Evolutionary conservation across 2,888 invertebrate genomes (phyloP).

Genomic region (Biston stratarius): DNA sequence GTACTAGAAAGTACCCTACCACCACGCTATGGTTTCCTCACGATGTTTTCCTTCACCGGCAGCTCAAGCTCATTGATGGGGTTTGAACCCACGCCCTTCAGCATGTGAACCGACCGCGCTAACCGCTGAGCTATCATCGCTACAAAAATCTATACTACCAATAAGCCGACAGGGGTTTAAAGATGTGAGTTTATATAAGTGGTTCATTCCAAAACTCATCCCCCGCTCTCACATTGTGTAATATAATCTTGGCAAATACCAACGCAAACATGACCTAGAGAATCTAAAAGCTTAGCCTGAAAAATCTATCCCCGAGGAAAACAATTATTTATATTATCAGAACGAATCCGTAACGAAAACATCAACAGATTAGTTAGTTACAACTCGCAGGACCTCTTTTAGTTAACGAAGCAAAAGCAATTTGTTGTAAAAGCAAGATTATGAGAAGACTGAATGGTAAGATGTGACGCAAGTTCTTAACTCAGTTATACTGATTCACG

Average conservation of each 20-base stretch:
- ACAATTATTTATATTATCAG: constrained; percentile 51
- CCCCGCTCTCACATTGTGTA: neutral
- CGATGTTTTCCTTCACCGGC: too few relatives aligned
- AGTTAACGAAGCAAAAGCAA: constrained; percentile 47
- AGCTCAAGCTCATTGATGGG: too few relatives aligned
- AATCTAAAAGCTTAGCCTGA: constrained; percentile 21
- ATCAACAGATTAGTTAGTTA: constrained; percentile 56
- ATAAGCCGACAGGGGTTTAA: too few relatives aligned
- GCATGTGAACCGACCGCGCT: too few relatives aligned
- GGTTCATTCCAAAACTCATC: neutral
- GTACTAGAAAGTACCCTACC: too few relatives aligned
- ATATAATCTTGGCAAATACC: constrained; percentile 10
- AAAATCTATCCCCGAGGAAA: constrained; percentile 21
- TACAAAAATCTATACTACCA: too few relatives aligned
- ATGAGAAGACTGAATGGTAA: constrained; percentile 50
- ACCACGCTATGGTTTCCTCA: too few relatives aligned
- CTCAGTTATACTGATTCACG: constrained; percentile 49
- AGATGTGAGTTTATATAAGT: too few relatives aligned
- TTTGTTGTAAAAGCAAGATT: constrained; percentile 53
- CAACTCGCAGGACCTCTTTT: constrained; percentile 51
- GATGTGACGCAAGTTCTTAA: constrained; percentile 45
- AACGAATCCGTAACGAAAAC: constrained; percentile 51
- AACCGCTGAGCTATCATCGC: too few relatives aligned
- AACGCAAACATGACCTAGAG: constrained; percentile 16
- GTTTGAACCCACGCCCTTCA: too few relatives aligned